Evolutionary conservation across 2,113 vertebrate species (phyloP).

Genomic region (Vanacampus margaritifer): DNA sequence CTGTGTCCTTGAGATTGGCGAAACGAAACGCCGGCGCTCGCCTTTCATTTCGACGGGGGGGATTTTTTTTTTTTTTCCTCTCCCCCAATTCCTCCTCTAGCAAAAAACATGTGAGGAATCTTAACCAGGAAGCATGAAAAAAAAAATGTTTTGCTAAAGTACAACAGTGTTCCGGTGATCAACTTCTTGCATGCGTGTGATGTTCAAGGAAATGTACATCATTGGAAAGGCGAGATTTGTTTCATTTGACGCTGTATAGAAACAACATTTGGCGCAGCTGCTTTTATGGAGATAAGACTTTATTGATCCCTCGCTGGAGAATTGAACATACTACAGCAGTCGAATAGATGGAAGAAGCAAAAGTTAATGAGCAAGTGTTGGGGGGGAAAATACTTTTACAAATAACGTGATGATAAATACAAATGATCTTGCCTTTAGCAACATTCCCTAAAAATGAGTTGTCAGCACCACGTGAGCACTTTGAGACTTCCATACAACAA

Average conservation of each 20-base stretch:
- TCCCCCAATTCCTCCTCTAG: not conserved
- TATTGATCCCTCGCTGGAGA: not conserved
- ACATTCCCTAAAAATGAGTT: not conserved
- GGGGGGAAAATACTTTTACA: too few relatives aligned
- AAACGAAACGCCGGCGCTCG: conserved; percentile 41
- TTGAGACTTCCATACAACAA: not conserved
- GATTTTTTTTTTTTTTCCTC: not conserved
- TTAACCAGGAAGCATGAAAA: conserved; percentile 9
- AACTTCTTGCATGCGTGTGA: not conserved
- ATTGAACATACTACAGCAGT: not conserved
- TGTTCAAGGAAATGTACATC: not conserved
- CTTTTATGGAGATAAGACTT: not conserved
- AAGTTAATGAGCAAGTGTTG: not conserved
- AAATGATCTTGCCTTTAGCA: not conserved
- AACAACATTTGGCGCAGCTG: not conserved
- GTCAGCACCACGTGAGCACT: not conserved
- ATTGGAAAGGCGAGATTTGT: not conserved
- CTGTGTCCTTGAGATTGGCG: conserved; percentile 70
- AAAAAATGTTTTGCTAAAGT: not conserved
- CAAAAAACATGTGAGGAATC: conserved; percentile 33
- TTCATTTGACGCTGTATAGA: not conserved
- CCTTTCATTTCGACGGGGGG: conserved; percentile 47
- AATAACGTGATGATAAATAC: too few relatives aligned
- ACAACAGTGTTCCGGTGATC: not conserved
- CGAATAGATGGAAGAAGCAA: not conserved